Evolutionary conservation across 2,113 vertebrate species (phyloP), one percentile per base, ranked within the genome.

Genomic region (Phylloscopus trochilus): DNA sequence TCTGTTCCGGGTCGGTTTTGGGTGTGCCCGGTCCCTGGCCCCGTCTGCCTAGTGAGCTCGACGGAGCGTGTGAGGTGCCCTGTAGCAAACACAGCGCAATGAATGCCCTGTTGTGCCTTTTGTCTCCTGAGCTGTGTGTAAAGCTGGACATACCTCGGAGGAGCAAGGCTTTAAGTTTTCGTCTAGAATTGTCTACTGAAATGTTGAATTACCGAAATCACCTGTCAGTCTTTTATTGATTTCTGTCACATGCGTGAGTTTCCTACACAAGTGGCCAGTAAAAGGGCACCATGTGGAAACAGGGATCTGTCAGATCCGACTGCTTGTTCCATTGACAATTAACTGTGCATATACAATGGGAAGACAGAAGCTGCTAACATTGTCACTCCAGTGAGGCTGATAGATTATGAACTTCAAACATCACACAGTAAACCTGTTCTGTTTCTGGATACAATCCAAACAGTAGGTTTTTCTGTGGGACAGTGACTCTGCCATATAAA

Each of bases 251-350:
- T 10, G 3, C 11, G 1, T 13, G 75, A 62, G 52, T 49, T 66
- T 70, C 56, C 72, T n/a, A 2, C 17, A 15, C 24, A 8, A 44
- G 18, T 5, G 46, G 43, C 52, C 62, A 20, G 6, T 22, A 7
- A 64, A 47, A 52, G 33, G 37, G 37, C 30, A 41, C 13, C 15
- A 0, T 58, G n/a, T 44, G 80, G 59, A 73, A 68, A 39, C 8
- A 5, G 27, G 37, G 21, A 33, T 21, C 51, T 43, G 44, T 22
- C n/a, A 49, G 39, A 26, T 31, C 22, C 0, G 0, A 18, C 30
- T 18, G 49, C 39, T 46, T 13, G 15, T 51, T 41, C 26, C 33
- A 1, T 30, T 46, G 76, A 4, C 10, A 12, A 22, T 46, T 81
- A 43, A 27, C 12, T 49, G 59, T 47, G 31, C 14, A 1, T 6